Base-by-base conservation (phyloP, 2,888 invertebrate genomes). In the Lordiphosa fenestrarum region DNA sequence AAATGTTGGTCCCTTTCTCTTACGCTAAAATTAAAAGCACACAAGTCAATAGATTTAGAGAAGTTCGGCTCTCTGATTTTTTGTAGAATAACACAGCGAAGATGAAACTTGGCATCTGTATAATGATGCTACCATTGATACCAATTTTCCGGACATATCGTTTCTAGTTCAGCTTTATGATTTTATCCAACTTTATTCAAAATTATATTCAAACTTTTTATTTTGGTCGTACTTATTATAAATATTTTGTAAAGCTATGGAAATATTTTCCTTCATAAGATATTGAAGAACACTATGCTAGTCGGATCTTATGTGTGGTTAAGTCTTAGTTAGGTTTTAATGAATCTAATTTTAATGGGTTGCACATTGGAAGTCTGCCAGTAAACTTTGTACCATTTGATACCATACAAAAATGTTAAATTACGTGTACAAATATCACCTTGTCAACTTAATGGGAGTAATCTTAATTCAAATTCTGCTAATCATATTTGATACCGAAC, bases 361-460 rank as follows among this genome's bases (percentile, higher is more conserved):
- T 67, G 23, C 30, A 44, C 39, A 30, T 25, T 13, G 30, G 15
- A 49, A 42, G 49, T 49, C 25, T 54, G 49, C 44, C 64, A 41
- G 55, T 40, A 40, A 63, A 49, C 41, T 50, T 50, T 64, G 35
- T n/a, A n/a, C n/a, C n/a, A n/a, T n/a, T n/a, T n/a, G n/a, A n/a
- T n/a, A n/a, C n/a, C n/a, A n/a, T 35, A 47, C 33, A 63, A 63
- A 49, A 64, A 38, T 19, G 25, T 42, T 47, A 61, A 41, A 61
- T 47, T 53, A 40, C 46, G 23, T 40, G 53, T 38, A 54, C 38
- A 55, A 48, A 35, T 61, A 69, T 69, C 69, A 71, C 52, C 68
- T 58, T 56, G 50, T 46, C 37, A 57, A 53, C 25, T 25, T 51
- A 46, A 19, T 47, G 44, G 38, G 44, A 67, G 50, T 68, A 62